Evolutionary conservation across 2,888 invertebrate genomes (phyloP), one percentile per base, ranked within the genome.

Genomic region (Elysia crispata): DNA sequence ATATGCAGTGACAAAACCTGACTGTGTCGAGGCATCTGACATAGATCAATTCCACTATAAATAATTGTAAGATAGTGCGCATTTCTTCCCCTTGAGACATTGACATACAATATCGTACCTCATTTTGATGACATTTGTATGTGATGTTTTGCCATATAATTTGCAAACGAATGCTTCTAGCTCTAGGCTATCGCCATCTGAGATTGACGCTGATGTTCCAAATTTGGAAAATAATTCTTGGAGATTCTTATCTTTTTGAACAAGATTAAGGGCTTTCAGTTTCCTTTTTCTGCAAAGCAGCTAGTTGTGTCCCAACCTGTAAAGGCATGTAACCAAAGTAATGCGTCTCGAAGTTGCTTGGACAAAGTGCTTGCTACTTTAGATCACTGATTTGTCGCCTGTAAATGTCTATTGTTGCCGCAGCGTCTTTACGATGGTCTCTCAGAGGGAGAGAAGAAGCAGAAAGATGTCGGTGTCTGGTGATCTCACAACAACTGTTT

Each of bases 231-330:
- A 41, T 41, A 41, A 11, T 6, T 6, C 11, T 41, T 11, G 3
- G 5, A 41, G 11, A 41, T 41, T 11, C 11, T 41, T 11, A 41
- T 41, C 41, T 11, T 11, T 41, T 41, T 41, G 41, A 41, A 41
- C 11, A 41, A 60, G n/a, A 8, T 23, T 60, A 3, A 25, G 60
- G 6, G 60, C n/a, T 23, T 23, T n/a, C 6, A 23, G 23, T 6
- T 60, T 60, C 25, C 60, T 25, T 25, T 3, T 13, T 13, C 25
- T 5, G n/a, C 3, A 23, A 60, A 60, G 25, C 23, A n/a, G 6
- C 23, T 60, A 5, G 60, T 60, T 60, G 60, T 60, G 60, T 60
- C 60, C 3, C 60, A 60, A 6, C 60, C 60, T 60, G 60, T 60
- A 13, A 60, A 60, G 3, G 23, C 25, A 60, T 60, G 60, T 3